Evolutionary conservation across 2,888 invertebrate genomes (phyloP).

Genomic region (Napeogenes inachia): DNA sequence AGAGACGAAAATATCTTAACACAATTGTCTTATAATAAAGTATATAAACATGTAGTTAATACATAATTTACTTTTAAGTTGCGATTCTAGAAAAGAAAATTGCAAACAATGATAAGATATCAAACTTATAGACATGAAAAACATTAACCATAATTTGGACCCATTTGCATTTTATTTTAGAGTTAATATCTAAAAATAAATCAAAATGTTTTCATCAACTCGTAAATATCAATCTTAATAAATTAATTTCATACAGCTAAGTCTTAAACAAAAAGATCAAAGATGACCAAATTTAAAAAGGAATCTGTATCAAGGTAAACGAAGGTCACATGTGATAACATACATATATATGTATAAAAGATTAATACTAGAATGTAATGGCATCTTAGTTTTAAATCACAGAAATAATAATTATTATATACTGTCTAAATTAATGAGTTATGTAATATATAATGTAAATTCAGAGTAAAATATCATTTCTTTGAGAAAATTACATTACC

Average conservation of each 20-base stretch:
- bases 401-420: background rate
- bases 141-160: background rate
- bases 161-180: background rate
- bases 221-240: too few relatives aligned
- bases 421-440: too few relatives aligned
- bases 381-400: slow-evolving; percentile 5
- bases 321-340: background rate
- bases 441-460: too few relatives aligned
- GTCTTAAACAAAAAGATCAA: too few relatives aligned
- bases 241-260: too few relatives aligned
- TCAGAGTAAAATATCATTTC: too few relatives aligned
- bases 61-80: slow-evolving; percentile 1
- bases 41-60: too few relatives aligned
- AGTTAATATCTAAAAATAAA: too few relatives aligned
- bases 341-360: background rate
- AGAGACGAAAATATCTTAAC: background rate
- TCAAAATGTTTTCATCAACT: too few relatives aligned
- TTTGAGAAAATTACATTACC: too few relatives aligned
- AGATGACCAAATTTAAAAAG: background rate
- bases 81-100: background rate
- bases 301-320: background rate
- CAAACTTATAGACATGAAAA: background rate
- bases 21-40: background rate
- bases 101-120: too few relatives aligned
- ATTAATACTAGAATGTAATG: slow-evolving; percentile 6